Conservation (phyloP, 2,888 invertebrate species). For the Melikaiella ostensackeni region DNA sequence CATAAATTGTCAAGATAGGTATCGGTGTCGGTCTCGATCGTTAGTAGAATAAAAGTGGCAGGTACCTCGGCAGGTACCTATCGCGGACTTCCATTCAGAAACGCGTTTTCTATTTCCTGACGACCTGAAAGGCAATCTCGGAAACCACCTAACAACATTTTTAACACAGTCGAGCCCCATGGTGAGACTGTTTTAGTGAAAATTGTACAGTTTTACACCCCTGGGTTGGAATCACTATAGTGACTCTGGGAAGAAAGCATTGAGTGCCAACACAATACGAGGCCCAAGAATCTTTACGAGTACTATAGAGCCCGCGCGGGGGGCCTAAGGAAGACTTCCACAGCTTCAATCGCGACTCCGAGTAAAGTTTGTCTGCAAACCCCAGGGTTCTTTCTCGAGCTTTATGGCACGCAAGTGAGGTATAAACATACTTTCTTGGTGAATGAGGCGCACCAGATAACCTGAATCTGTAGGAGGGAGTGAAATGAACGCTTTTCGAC, state of each 20-base stretch:
- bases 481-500: constrained; percentile 14
- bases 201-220: constrained; percentile 22
- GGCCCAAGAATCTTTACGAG: constrained; percentile 2
- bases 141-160: constrained; percentile 23
- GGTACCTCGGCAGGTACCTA: constrained; percentile 23
- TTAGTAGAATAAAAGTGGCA: background rate
- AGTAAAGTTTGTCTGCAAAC: constrained; percentile 10
- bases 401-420: constrained; percentile 31
- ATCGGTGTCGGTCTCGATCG: background rate
- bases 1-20: constrained; percentile 17
- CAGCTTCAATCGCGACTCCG: constrained; percentile 5
- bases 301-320: background rate
- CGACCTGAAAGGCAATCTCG: background rate
- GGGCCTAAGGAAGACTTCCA: constrained; percentile 1
- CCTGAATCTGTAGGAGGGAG: background rate
- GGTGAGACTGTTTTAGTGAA: background rate
- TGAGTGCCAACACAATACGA: constrained; percentile 20
- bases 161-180: constrained; percentile 19
- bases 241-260: background rate
- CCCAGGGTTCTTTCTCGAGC: constrained; percentile 19
- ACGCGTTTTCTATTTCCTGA: constrained; percentile 4
- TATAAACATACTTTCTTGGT: constrained; percentile 23
- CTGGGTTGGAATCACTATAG: background rate
- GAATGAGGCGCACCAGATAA: constrained; percentile 32
- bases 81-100: background rate